phyloP scores from a whole-genome alignment of 2,888 invertebrate species.

The Loripinus fragilis region DNA sequence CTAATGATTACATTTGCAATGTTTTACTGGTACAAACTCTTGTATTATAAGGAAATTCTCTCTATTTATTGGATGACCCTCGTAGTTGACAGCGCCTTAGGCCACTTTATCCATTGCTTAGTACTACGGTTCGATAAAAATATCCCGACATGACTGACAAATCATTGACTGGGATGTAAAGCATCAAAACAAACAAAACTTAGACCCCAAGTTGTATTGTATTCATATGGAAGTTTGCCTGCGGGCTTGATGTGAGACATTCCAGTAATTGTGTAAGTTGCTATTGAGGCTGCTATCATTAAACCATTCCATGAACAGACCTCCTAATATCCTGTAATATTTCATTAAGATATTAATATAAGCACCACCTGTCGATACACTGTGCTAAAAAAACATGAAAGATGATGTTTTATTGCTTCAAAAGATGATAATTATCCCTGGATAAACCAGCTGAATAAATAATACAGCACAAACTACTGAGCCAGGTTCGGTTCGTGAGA shows the following conservation, averaged over 20 bases:
- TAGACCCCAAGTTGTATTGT: no score
- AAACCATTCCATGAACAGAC: background rate
- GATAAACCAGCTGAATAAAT: conserved; percentile 15
- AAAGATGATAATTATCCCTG: conserved; percentile 1
- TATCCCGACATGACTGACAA: no score
- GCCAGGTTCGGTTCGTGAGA: background rate
- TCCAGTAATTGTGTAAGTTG: background rate
- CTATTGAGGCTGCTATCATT: background rate
- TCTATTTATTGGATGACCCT: no score
- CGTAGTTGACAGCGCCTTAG: no score
- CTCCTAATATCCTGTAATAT: conserved; percentile 17
- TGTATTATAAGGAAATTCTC: no score
- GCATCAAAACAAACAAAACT: no score
- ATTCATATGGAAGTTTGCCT: no score
- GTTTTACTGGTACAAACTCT: no score
- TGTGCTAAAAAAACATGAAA: background rate
- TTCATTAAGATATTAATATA: conserved; percentile 20
- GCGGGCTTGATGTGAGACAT: background rate
- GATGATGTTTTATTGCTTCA: background rate
- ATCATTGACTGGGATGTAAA: no score
- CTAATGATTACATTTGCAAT: no score
- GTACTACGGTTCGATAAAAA: no score
- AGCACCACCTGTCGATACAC: conserved; percentile 5
- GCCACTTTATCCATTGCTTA: no score
- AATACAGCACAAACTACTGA: background rate